These are phyloP conservation scores for Temnothorax nylanderi DNA, from an alignment of 1,140 invertebrate species.

Conservation along the genomic window DNA sequence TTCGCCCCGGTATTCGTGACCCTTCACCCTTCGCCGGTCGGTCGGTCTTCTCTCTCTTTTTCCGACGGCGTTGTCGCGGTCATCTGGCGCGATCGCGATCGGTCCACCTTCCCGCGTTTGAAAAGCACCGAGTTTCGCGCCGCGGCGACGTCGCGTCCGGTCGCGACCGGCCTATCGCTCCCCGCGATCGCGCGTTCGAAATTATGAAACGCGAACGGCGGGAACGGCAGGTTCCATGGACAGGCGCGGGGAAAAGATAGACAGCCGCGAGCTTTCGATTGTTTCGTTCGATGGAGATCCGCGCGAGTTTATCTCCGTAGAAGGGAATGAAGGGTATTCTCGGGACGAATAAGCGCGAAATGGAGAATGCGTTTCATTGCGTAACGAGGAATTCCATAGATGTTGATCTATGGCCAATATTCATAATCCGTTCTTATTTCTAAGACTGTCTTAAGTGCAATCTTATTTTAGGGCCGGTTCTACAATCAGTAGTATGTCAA, in stretches of 20 bases:
- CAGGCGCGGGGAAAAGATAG: too few species aligned
- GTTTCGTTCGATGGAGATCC: background rate
- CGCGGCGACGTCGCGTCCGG: slow-evolving; percentile 54
- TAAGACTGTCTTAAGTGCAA: too few species aligned
- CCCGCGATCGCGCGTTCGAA: slow-evolving; percentile 49
- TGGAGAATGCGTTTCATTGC: background rate
- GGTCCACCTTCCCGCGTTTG: background rate
- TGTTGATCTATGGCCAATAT: background rate
- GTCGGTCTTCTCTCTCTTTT: background rate
- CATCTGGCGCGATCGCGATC: background rate
- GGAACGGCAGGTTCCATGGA: background rate
- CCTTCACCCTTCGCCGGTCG: slow-evolving; percentile 34
- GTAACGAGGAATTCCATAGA: background rate
- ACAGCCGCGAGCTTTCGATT: background rate
- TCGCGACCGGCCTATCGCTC: background rate
- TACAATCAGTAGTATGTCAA: too few species aligned
- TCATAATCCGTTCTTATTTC: too few species aligned
- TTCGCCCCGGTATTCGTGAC: slow-evolving; percentile 68
- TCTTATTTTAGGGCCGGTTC: too few species aligned
- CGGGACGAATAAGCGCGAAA: background rate
- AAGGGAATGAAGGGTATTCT: background rate
- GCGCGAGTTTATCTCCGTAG: background rate
- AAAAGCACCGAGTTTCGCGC: slow-evolving; percentile 59
- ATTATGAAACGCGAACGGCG: slow-evolving; percentile 30
- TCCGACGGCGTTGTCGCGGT: background rate